Evolutionary conservation across 2,113 vertebrate species (phyloP), one percentile per base, ranked within the genome.

Genomic region (Sprattus sprattus): DNA sequence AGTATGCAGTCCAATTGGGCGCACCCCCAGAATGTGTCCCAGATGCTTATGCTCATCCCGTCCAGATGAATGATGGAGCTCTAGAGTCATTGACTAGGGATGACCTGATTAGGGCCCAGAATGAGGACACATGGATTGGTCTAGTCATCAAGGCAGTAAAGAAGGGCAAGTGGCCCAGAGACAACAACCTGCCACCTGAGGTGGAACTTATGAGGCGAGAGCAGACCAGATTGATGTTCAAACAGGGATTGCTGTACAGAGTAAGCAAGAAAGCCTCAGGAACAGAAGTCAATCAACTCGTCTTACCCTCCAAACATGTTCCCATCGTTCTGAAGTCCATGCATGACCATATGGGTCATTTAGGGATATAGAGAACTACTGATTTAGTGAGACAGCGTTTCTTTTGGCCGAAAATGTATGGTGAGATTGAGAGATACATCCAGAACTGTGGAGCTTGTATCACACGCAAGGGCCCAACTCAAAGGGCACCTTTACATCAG

Each of bases 61-160:
- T 52, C 7, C 71, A 82, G 13, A 57, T 87, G 15, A 49, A 86
- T 47, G 86, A 87, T n/a, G n/a, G n/a, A n/a, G n/a, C n/a, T n/a
- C n/a, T n/a, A n/a, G n/a, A n/a, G 44, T 50, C 54, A 20, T 39
- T 83, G 71, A 83, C 57, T 22, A 46, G 49, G 32, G 4, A 39
- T 18, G 75, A 28, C 67, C 49, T 81, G 25, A 46, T 80, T 13
- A 78, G 81, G 39, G 86, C 86, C 44, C 82, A 87, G 25, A 75
- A 57, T n/a, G 25, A 22, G 44, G 82, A 84, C 57, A 81, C 84
- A 3, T 32, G 50, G 71, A 44, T 39, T 39, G 4, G 71, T 71
- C 44, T n/a, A n/a, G n/a, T n/a, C n/a, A 82, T 54, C 20, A 54
- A 47, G 82, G 52, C n/a, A 9, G 6, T 81, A 6, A 71, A 71